Evolutionary conservation across 2,888 invertebrate genomes (phyloP).

Genomic region (Euplagia quadripunctaria): DNA sequence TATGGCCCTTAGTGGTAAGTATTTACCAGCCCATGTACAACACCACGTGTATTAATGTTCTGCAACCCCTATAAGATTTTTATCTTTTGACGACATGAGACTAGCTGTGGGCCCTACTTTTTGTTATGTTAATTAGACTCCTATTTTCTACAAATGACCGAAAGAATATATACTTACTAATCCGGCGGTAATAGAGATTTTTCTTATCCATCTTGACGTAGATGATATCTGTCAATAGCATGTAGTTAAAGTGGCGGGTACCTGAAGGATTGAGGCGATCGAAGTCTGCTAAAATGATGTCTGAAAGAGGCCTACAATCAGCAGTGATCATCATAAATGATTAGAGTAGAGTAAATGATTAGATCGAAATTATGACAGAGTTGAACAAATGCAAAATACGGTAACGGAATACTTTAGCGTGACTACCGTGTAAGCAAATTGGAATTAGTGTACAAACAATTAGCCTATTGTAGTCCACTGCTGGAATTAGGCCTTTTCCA

Average conservation of each 20-base stretch:
- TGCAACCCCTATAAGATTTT: not conserved
- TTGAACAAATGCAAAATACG: no score
- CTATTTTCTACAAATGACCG: not conserved
- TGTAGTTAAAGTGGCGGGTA: no score
- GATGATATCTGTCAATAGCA: no score
- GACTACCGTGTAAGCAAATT: not conserved
- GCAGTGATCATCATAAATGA: no score
- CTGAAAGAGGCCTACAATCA: no score
- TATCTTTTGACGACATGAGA: not conserved
- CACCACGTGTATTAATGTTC: not conserved
- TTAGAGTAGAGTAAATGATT: no score
- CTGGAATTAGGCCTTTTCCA: no score
- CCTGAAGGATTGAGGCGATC: no score
- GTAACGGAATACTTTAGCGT: not conserved
- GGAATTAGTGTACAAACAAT: not conserved
- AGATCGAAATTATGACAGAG: not conserved
- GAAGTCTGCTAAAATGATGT: no score
- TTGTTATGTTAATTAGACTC: not conserved
- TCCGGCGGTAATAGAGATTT: not conserved
- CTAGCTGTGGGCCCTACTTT: not conserved
- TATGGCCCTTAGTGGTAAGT: not conserved
- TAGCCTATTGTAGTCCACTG: no score
- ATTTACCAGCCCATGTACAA: not conserved
- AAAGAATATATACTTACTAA: not conserved
- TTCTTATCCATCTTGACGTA: no score